Base-by-base conservation (phyloP, 2,888 invertebrate genomes). In the Phyllotreta striolata region DNA sequence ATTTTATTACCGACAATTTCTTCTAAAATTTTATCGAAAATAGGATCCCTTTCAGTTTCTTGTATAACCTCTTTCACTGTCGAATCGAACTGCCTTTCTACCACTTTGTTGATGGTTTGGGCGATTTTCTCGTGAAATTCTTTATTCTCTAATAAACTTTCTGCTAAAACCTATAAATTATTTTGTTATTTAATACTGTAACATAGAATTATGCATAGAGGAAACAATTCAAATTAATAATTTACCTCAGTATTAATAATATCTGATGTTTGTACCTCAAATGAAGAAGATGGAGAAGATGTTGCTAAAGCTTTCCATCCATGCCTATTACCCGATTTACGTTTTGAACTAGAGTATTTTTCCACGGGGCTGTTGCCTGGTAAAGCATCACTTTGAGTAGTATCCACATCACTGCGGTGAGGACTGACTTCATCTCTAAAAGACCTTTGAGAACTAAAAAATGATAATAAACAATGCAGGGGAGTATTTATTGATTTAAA, bases 51-150 rank as follows among this genome's bases (percentile, higher is more conserved):
- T 67, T 84, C 83, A 1, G 84, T 84, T 62, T 81, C 82, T 62
- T 83, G 79, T 1, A 85, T 83, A 47, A 84, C 83, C 3, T 82
- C 81, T 74, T 84, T 83, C 54, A 85, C 82, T 5, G 83, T 80
- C 66, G 80, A 77, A 72, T 83, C 81, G 6, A 84, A 70, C 7
- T 73, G 72, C 43, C 70, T 73, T 52, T 73, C 73, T 57, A 79
- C 77, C 13, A 81, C 79, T 73, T 79, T 83, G 68, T 85, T 86
- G 55, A 86, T 86, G 70, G 83, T 85, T 63, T 84, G 83, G 13
- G 85, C 85, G 54, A 86, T 80, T 71, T 83, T 83, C 70, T 84
- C 83, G 71, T 84, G 84, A 47, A 86, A 76, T 79, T 87, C 83
- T 8, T 77, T 80, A 68, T 83, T 82, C 69, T 83, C 81, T 55